Evolutionary conservation across 2,113 vertebrate species (phyloP), one percentile per base, ranked within the genome.

Genomic region (Capricornis sumatraensis): DNA sequence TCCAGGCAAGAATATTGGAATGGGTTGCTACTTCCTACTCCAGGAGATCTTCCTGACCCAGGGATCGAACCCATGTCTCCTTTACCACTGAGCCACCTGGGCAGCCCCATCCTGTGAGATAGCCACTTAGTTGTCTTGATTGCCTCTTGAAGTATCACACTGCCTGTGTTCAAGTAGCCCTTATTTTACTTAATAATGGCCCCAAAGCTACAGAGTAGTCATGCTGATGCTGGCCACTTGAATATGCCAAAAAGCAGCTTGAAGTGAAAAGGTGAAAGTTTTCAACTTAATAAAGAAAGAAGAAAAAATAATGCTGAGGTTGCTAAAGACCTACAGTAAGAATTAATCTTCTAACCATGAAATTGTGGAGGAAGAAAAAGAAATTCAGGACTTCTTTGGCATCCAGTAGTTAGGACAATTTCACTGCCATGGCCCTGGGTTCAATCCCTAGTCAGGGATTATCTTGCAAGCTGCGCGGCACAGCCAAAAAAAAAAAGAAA

Each of bases 381-480:
- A 78, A 47, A 78, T 78, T 28, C 74, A 78, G 40, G 74, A 45
- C 74, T 28, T 78, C 7, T 14, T 43, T 78, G 74, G 40, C 7
- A 28, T 78, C 40, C 40, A 45, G 74, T 45, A 27, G 74, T 28
- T 28, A 78, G 40, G 74, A 78, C 74, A 28, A 13, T 45, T 76
- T 28, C 74, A 76, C 25, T 28, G 25, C 40, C 74, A 76, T 28
- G 13, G 13, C 40, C 40, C 74, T 7, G 2, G 74, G 25, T 78
- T 45, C 40, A 78, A 45, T 16, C 25, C 74, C 74, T 45, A 43
- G 13, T 45, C 40, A 45, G 3, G 40, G 25, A 45, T 16, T 27
- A 45, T 78, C 40, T 15, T 23, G 7, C 13, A 78, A 78, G 74
- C 25, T 2, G 0, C 0, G 1, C 16, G 74, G 43, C 74, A 21